phyloP scores from a whole-genome alignment of 2,113 vertebrate genomes.

The Edolisoma coerulescens region DNA sequence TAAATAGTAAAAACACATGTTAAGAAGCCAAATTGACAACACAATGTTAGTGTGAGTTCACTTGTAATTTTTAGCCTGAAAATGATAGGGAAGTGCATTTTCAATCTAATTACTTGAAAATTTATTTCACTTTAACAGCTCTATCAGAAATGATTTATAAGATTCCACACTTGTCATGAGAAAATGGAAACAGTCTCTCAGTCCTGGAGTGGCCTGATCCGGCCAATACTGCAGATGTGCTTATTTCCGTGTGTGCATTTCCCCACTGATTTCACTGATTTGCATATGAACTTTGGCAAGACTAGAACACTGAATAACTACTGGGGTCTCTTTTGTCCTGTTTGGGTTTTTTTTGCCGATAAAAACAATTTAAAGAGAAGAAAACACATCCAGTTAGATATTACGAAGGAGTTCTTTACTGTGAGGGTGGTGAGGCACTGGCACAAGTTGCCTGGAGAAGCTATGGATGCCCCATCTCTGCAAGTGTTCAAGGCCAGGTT shows the following conservation, averaged over 20 bases:
- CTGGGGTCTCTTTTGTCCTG: neutral
- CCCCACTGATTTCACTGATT: neutral
- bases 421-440: neutral
- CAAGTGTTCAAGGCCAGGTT: neutral
- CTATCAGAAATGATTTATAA: neutral
- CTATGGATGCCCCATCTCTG: neutral
- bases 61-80: conserved; percentile 46
- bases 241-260: neutral
- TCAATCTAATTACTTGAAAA: conserved; percentile 43
- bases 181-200: neutral
- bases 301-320: neutral
- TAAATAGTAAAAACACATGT: conserved; percentile 58
- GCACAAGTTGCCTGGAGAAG: neutral
- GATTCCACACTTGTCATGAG: neutral
- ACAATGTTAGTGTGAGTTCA: conserved; percentile 20
- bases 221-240: neutral
- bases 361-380: neutral
- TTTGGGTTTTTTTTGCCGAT: neutral
- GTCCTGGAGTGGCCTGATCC: neutral
- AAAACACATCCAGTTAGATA: neutral
- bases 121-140: neutral
- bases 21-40: conserved; percentile 34
- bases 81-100: conserved; percentile 53
- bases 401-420: neutral
- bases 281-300: neutral